Conservation (phyloP, 2,888 invertebrate genomes). For the Eupeodes latifasciatus region DNA sequence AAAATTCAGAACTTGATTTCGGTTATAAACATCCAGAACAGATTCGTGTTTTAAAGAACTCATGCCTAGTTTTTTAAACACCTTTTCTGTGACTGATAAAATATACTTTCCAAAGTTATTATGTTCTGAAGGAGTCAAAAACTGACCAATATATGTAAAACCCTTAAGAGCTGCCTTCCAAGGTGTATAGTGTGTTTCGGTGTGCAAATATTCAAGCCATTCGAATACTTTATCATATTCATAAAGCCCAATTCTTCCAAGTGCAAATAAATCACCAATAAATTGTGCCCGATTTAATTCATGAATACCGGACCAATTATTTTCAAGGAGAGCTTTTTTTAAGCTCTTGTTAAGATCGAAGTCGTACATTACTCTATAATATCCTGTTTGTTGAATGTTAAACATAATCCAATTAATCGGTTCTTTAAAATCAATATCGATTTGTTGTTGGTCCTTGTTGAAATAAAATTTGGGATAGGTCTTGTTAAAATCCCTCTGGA, state of each 20-base stretch:
- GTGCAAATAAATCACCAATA: constrained; percentile 89
- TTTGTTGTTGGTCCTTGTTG: constrained; percentile 55
- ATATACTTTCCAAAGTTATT: constrained; percentile 83
- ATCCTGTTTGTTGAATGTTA: constrained; percentile 81
- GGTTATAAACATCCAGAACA: constrained; percentile 86
- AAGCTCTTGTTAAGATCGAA: constrained; percentile 85
- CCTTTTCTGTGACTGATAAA: constrained; percentile 84
- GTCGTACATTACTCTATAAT: constrained; percentile 89
- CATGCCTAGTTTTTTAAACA: constrained; percentile 85
- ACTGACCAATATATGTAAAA: constrained; percentile 82
- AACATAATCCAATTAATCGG: constrained; percentile 80
- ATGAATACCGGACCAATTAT: constrained; percentile 78
- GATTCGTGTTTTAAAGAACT: constrained; percentile 83
- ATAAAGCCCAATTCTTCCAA: constrained; percentile 86
- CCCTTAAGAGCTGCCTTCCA: constrained; percentile 89
- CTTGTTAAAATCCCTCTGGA: constrained; percentile 77
- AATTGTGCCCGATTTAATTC: constrained; percentile 89
- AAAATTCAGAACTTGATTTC: constrained; percentile 86
- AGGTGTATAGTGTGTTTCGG: constrained; percentile 90
- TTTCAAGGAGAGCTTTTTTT: constrained; percentile 72
- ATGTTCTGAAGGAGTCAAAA: constrained; percentile 79
- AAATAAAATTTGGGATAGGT: constrained; percentile 78
- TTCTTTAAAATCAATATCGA: constrained; percentile 48
- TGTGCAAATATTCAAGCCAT: constrained; percentile 88
- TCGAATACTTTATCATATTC: constrained; percentile 85